Evolutionary conservation across 2,797 vertebrate species (phyloP).

Genomic region (Sibirionetta formosa): DNA sequence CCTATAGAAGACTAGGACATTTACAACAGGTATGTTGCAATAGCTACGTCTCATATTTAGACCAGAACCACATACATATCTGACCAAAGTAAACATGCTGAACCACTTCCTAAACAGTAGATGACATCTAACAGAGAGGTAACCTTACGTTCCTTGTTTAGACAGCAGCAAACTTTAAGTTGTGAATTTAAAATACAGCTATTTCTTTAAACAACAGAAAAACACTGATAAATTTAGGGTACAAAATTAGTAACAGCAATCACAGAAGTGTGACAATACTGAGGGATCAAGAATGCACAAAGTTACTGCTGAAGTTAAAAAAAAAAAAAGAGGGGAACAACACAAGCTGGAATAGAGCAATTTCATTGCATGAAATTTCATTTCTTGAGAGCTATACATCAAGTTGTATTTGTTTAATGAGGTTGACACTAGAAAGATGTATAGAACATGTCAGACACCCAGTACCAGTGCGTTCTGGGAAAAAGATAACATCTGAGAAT

Average conservation of each 20-base stretch:
- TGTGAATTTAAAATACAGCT: neutral
- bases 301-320: neutral
- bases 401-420: slow-evolving; percentile 94
- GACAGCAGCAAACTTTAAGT: neutral
- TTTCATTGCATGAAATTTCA: slow-evolving; percentile 82
- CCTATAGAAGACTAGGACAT: neutral
- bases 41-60: neutral
- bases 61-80: neutral
- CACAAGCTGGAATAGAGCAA: slow-evolving; percentile 67
- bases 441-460: slow-evolving; percentile 95
- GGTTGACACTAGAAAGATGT: slow-evolving; percentile 92
- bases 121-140: neutral
- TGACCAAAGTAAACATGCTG: slow-evolving; percentile 2
- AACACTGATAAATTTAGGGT: neutral
- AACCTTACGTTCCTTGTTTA: neutral
- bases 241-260: neutral
- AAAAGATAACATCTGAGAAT: slow-evolving; percentile 92
- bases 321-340: slow-evolving; percentile 22
- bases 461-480: slow-evolving; percentile 90
- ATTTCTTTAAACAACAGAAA: neutral
- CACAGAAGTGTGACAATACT: neutral
- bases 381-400: slow-evolving; percentile 92
- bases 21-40: neutral
- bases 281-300: neutral
- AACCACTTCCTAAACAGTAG: neutral